Conservation (phyloP, 2,888 invertebrate genomes). For the Alloplasta piceator region DNA sequence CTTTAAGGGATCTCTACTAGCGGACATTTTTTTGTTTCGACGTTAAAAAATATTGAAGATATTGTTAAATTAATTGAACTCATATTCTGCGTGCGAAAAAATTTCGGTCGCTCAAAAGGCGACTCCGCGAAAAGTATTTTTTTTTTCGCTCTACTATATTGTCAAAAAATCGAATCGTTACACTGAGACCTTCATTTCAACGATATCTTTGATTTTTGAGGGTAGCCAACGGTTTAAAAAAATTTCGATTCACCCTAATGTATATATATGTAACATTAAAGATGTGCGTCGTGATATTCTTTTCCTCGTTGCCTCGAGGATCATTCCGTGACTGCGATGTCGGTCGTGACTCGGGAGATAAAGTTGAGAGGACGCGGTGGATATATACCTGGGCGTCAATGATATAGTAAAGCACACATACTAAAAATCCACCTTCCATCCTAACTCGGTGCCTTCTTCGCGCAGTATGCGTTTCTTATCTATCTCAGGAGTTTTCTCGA, state of each 20-base stretch:
- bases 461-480: conserved; percentile 33
- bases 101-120: no score
- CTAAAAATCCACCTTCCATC: conserved; percentile 4
- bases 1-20: no score
- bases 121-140: no score
- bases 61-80: no score
- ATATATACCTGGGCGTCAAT: conserved; percentile 17
- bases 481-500: conserved; percentile 44
- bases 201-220: no score
- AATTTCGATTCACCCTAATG: no score
- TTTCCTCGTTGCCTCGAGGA: conserved; percentile 14
- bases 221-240: no score
- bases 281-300: conserved; percentile 14
- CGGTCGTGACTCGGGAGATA: conserved; percentile 52
- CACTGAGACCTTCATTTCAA: no score
- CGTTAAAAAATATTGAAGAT: no score
- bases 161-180: no score
- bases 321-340: conserved; percentile 33
- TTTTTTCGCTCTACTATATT: neutral
- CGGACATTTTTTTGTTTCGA: no score
- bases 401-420: conserved; percentile 8
- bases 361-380: conserved; percentile 23
- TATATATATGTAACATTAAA: neutral
- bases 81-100: no score
- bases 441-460: neutral